Base-by-base conservation (phyloP, 2,113 vertebrate genomes). In the Sula dactylatra region DNA sequence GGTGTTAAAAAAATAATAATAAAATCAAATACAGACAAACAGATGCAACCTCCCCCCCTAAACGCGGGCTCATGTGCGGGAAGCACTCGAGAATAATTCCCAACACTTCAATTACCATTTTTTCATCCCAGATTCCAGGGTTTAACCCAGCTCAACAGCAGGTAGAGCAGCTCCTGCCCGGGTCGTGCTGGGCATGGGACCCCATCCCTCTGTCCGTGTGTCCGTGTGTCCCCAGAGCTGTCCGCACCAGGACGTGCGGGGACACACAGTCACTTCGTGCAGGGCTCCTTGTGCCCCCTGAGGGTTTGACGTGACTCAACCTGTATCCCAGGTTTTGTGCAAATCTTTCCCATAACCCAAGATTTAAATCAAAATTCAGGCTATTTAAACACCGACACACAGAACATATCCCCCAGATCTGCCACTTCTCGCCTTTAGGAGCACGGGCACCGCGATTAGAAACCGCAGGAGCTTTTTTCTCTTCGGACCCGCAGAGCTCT, bases 61-160 rank as follows among this genome's bases (percentile, higher is more conserved):
- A 54, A 2, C 25, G 3, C 2, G 3, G 13, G 3, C 13, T 1
- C 14, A n/a, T 1, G 20, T 1, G 13, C 3, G 7, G 19, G 2
- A 64, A 77, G 40, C 3, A 2, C 29, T 10, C 6, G 15, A 16
- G 21, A 49, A 7, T 31, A 17, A 24, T 2, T 7, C 74, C 40
- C 82, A 50, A 38, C 47, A 15, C 36, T 32, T 54, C 67, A 4
- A 3, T 9, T 47, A 36, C 52, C 20, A 29, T 50, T 32, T 78
- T 49, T 27, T 54, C 54, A 8, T 8, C 29, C 2, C 27, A 9
- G 24, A 44, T 62, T 54, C 44, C 89, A 26, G 32, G 44, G 44
- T 38, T 77, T 77, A 19, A 27, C 34, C 7, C 44, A 13, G 21
- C 27, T 58, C n/a, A 1, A 2, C 1, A 20, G 74, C 80, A 62